phyloP scores from a whole-genome alignment of 2,113 vertebrate genomes.

The Sylvietta virens region DNA sequence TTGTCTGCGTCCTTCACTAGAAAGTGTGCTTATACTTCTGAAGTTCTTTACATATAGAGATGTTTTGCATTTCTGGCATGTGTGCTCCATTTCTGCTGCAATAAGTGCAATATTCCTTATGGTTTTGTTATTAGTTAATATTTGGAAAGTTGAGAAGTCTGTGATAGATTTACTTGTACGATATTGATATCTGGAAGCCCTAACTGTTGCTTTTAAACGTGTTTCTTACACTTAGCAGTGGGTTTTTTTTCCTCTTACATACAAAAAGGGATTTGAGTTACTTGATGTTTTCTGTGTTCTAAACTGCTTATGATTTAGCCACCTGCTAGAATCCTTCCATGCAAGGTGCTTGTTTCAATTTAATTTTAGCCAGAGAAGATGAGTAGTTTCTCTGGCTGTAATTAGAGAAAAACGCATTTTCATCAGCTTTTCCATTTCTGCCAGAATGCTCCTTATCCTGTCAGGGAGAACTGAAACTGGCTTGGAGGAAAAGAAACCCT shows the following conservation, averaged over 20 bases:
- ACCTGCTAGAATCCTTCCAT: not conserved
- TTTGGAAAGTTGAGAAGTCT: not conserved
- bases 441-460: not conserved
- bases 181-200: not conserved
- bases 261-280: not conserved
- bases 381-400: not conserved
- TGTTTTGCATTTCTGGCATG: not conserved
- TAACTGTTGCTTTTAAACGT: not conserved
- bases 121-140: not conserved
- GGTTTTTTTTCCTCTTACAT: not conserved
- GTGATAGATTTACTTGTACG: not conserved
- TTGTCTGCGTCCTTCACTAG: not conserved
- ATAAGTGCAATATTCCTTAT: not conserved
- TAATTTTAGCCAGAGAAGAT: not conserved
- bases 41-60: not conserved
- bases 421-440: not conserved
- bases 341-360: not conserved
- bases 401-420: not conserved
- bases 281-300: not conserved
- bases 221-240: not conserved
- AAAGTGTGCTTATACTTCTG: not conserved
- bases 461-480: not conserved
- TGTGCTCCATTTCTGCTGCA: not conserved
- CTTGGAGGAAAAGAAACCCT: not conserved
- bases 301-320: not conserved